Percentiles rank a stretch among this genome's conserved stretches.
Conservation (phyloP, 2,797 vertebrate genomes). For the Jordanella pulchra region DNA sequence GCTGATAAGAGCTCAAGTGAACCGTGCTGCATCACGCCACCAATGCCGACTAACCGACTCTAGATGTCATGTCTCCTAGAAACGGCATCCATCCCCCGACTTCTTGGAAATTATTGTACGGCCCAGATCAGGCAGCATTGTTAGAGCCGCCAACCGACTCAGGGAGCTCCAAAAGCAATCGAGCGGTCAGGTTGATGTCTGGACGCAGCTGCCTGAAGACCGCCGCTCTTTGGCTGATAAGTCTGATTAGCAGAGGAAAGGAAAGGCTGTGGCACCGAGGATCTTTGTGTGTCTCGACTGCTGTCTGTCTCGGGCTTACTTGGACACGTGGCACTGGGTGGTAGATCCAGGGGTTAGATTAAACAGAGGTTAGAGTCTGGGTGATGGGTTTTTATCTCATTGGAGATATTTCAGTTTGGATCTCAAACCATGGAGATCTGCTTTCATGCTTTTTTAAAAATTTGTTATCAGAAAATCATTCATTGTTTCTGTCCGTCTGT, state of each 20-base stretch:
- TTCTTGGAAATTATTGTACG: conserved; percentile 61
- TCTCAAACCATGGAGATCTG: neutral
- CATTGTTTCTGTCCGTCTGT: neutral
- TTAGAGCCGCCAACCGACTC: conserved; percentile 55
- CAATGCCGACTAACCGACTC: conserved; percentile 38
- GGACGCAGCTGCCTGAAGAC: conserved; percentile 47
- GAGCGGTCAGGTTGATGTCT: conserved; percentile 66
- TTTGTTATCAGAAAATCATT: neutral
- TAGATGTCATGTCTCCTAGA: conserved; percentile 51
- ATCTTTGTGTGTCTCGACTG: conserved; percentile 19
- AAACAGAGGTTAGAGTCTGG: neutral
- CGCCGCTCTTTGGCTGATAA: conserved; percentile 60
- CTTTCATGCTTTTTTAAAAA: too few relatives aligned
- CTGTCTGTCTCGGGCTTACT: conserved; percentile 4
- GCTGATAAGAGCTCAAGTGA: conserved; percentile 22
- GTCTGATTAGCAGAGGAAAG: conserved; percentile 53
- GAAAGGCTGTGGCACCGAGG: conserved; percentile 59
- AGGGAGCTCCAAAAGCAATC: conserved; percentile 63
- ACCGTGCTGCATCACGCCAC: conserved; percentile 7
- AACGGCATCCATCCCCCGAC: conserved; percentile 47
- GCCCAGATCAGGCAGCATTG: conserved; percentile 63
- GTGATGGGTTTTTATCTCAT: neutral
- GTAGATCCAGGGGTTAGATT: conserved; percentile 1
- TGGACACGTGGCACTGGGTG: conserved; percentile 4
- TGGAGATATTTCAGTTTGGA: neutral